Percentiles rank a stretch among this genome's conserved stretches.
Conservation (phyloP, 2,113 vertebrate genomes). For the Tachysurus fulvidraco region DNA sequence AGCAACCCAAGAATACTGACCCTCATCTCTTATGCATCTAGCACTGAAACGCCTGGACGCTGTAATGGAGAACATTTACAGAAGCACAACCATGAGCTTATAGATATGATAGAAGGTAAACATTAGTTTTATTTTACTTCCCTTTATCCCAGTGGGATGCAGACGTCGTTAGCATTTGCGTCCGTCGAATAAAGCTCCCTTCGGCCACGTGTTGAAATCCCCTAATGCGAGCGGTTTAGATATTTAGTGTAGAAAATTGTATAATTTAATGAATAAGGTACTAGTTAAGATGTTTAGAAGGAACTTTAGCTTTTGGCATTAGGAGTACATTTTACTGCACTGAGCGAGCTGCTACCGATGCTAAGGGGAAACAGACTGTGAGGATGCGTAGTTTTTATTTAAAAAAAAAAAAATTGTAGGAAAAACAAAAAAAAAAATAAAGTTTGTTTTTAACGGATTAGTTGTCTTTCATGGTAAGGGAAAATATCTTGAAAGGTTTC, state of each 20-base stretch:
- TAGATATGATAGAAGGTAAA: conserved; percentile 15
- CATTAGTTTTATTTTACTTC: not conserved
- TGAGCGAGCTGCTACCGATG: conserved; percentile 33
- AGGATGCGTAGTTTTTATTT: not conserved
- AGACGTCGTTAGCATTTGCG: not conserved
- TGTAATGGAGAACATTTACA: conserved; percentile 26
- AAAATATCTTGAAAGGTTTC: conserved; percentile 27
- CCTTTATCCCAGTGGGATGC: not conserved
- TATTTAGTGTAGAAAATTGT: conserved; percentile 2
- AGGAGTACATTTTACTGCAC: not conserved
- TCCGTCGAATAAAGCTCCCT: not conserved
- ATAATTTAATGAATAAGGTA: not conserved
- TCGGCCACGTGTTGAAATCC: not conserved
- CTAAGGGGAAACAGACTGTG: not conserved
- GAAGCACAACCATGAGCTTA: conserved; percentile 9
- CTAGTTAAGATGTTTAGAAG: not conserved
- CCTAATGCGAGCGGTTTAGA: not conserved
- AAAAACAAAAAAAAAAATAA: not conserved
- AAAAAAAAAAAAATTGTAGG: not conserved
- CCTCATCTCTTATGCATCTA: conserved; percentile 6
- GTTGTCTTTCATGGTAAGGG: conserved; percentile 11
- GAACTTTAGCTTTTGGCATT: conserved; percentile 20
- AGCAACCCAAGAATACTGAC: conserved; percentile 6
- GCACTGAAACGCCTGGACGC: conserved; percentile 12
- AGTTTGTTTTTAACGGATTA: conserved; percentile 18